A percentile compares a stretch with the other conserved stretches of the same genome.
These are phyloP conservation scores for Macrophya alboannulata DNA, from an alignment of 2,888 invertebrate species.

Conservation along the genomic window DNA sequence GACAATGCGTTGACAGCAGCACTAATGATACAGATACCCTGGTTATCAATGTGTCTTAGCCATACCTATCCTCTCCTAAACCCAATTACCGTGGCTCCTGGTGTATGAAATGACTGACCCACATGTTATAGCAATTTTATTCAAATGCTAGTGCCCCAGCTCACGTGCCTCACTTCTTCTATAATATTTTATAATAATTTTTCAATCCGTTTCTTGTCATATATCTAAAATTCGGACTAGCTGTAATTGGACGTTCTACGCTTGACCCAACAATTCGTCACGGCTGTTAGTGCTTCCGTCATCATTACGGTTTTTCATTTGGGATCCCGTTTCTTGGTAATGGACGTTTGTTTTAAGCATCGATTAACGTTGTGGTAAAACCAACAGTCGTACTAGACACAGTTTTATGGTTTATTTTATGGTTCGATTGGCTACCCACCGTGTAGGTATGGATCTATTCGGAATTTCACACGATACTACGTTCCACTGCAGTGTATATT, in stretches of 20 bases:
- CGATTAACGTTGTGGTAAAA: slow-evolving; percentile 14
- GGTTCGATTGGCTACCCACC: background rate
- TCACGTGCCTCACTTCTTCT: slow-evolving; percentile 27
- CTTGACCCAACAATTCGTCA: slow-evolving; percentile 58
- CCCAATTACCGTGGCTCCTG: slow-evolving; percentile 67
- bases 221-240: slow-evolving; percentile 35
- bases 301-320: slow-evolving; percentile 68
- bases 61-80: background rate
- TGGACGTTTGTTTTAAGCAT: slow-evolving; percentile 25
- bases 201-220: slow-evolving; percentile 38
- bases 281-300: slow-evolving; percentile 63
- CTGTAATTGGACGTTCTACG: slow-evolving; percentile 46
- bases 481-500: background rate
- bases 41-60: slow-evolving; percentile 16
- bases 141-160: slow-evolving; percentile 62
- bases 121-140: slow-evolving; percentile 67
- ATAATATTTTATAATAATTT: slow-evolving; percentile 47
- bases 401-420: background rate
- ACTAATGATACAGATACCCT: background rate
- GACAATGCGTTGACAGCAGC: slow-evolving; percentile 32
- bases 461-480: slow-evolving; percentile 34
- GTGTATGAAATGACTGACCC: slow-evolving; percentile 69
- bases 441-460: background rate
- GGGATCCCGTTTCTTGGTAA: slow-evolving; percentile 67
- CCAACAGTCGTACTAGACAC: slow-evolving; percentile 1